Percentiles rank a stretch among this genome's conserved stretches.
phyloP scores from a whole-genome alignment of 2,113 vertebrate species.

The Solenodon paradoxus region DNA sequence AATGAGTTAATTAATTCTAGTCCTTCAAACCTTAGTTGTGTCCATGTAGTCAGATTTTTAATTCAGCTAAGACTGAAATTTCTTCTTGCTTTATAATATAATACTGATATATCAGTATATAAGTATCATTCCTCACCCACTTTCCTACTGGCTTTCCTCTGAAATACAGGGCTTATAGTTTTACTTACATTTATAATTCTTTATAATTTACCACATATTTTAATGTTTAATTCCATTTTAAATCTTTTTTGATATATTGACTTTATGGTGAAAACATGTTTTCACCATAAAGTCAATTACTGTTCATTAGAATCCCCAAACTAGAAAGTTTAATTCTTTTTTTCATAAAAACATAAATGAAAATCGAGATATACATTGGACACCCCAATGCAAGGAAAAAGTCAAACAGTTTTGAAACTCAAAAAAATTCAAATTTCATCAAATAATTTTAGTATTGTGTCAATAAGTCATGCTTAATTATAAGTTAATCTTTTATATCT shows the following conservation, averaged over 20 bases:
- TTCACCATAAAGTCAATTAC: background rate
- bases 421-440: background rate
- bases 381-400: background rate
- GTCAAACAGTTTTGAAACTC: background rate
- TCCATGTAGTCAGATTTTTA: background rate
- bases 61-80: background rate
- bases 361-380: background rate
- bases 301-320: background rate
- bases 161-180: background rate
- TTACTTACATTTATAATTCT: background rate
- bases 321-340: background rate
- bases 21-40: background rate
- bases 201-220: background rate
- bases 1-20: background rate
- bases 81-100: background rate
- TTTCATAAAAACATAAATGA: background rate
- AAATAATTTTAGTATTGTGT: background rate
- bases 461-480: background rate
- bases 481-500: background rate
- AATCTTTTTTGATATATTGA: background rate
- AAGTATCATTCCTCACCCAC: background rate
- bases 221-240: background rate
- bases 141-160: background rate
- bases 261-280: background rate
- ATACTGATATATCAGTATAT: background rate